phyloP scores from a whole-genome alignment of 2,113 vertebrate species.

The Pipra filicauda region DNA sequence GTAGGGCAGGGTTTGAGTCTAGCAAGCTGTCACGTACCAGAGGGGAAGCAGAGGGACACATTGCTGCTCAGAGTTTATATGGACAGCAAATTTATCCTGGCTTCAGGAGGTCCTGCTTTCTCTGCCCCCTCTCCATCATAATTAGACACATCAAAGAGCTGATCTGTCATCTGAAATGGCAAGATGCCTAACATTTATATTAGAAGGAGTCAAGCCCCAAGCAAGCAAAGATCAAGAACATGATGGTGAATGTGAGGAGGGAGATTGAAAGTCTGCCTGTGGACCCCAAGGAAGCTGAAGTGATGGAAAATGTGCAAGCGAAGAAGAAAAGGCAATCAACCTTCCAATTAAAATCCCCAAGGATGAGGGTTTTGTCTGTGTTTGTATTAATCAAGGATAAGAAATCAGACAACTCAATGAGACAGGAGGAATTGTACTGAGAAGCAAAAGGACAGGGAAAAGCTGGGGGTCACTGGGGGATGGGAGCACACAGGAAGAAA shows the following conservation, averaged over 20 bases:
- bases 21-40: background rate
- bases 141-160: conserved; percentile 73
- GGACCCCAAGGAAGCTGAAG: conserved; percentile 39
- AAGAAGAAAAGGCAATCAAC: conserved; percentile 62
- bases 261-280: background rate
- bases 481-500: background rate
- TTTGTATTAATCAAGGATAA: conserved; percentile 48
- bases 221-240: conserved; percentile 42
- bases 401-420: conserved; percentile 40
- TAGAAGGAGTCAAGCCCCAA: conserved; percentile 62
- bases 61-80: background rate
- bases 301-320: background rate
- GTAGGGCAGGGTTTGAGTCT: background rate
- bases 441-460: background rate
- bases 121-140: conserved; percentile 69
- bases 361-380: conserved; percentile 45
- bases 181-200: conserved; percentile 66
- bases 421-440: conserved; percentile 20
- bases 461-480: conserved; percentile 16
- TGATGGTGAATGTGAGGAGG: background rate
- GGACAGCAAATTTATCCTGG: conserved; percentile 70
- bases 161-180: conserved; percentile 65
- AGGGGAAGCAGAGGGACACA: background rate
- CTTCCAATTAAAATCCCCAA: conserved; percentile 58
- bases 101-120: conserved; percentile 62